phyloP scores from a whole-genome alignment of 1,140 invertebrate species.

The Leptonema lineaticorne region DNA sequence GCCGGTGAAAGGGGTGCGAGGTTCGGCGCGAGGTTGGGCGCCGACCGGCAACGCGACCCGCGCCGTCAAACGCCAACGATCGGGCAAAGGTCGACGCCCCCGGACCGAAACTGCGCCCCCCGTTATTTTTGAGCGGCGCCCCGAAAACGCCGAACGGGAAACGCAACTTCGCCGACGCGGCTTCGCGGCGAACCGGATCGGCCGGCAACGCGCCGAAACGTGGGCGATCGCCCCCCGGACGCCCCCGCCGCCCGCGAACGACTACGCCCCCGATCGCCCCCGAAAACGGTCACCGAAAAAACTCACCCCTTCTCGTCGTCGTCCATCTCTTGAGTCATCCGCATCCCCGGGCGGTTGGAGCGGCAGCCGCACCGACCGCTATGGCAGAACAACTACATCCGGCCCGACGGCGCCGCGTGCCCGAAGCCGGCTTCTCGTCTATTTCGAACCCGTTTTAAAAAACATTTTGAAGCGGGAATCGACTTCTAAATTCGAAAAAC shows the following conservation, averaged over 20 bases:
- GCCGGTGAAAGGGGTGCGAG: not conserved
- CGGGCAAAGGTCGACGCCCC: no score
- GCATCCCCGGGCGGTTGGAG: conserved; percentile 50
- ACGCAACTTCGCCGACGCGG: not conserved
- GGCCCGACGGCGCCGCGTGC: conserved; percentile 32
- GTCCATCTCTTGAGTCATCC: conserved; percentile 61
- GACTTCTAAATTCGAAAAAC: not conserved
- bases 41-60: not conserved
- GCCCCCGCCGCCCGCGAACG: no score
- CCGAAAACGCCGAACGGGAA: not conserved
- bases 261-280: not conserved
- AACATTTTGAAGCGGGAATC: not conserved
- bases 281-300: no score
- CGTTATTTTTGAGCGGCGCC: no score
- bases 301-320: conserved; percentile 59
- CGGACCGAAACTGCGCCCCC: not conserved
- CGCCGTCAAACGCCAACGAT: no score
- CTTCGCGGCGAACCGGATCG: not conserved
- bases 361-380: conserved; percentile 56
- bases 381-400: conserved; percentile 59
- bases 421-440: not conserved
- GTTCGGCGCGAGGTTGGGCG: not conserved
- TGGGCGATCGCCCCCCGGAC: conserved; percentile 3
- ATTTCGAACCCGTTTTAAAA: not conserved
- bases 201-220: conserved; percentile 12